Percentiles rank a stretch among this genome's conserved stretches.
Conservation (phyloP, 2,113 vertebrate species). For the Ancistrus triradiatus region DNA sequence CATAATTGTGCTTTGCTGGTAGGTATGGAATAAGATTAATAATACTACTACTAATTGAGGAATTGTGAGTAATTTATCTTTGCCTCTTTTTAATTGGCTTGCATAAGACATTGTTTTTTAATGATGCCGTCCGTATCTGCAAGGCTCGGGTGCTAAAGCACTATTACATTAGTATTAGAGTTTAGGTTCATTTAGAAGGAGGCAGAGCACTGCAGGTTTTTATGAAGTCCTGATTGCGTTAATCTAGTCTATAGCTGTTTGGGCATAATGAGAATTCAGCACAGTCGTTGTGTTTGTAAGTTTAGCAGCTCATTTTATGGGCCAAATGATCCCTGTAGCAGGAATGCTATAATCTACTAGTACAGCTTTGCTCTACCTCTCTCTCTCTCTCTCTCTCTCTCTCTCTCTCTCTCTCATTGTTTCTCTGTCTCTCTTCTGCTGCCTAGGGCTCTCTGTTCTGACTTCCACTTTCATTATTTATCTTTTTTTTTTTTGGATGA, state of each 20-base stretch:
- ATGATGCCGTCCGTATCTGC: slow-evolving; percentile 30
- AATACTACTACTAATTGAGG: slow-evolving; percentile 17
- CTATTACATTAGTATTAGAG: slow-evolving; percentile 41
- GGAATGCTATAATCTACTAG: slow-evolving; percentile 38
- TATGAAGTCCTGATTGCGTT: slow-evolving; percentile 45
- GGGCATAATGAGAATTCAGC: slow-evolving; percentile 38
- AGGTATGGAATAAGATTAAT: slow-evolving; percentile 30
- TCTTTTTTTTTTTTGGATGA: slow-evolving; percentile 43
- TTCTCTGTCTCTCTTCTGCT: not conserved
- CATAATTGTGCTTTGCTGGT: slow-evolving; percentile 21
- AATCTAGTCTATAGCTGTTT: slow-evolving; percentile 44
- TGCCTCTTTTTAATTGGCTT: slow-evolving; percentile 34
- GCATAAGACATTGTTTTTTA: slow-evolving; percentile 44
- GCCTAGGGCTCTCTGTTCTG: slow-evolving; percentile 48
- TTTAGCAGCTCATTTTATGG: slow-evolving; percentile 40
- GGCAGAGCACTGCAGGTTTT: slow-evolving; percentile 33
- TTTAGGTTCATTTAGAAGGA: slow-evolving; percentile 37
- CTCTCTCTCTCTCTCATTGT: slow-evolving; percentile 14
- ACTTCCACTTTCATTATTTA: slow-evolving; percentile 45
- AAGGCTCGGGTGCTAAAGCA: slow-evolving; percentile 33
- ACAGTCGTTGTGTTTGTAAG: slow-evolving; percentile 32
- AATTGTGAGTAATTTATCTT: slow-evolving; percentile 35
- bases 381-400: slow-evolving; percentile 9
- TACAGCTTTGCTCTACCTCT: slow-evolving; percentile 27
- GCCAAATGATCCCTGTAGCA: slow-evolving; percentile 43